Percentiles rank a stretch among this genome's conserved stretches.
These are phyloP conservation scores for Antheraea yamamai DNA, from an alignment of 2,888 invertebrate genomes.

Conservation along the genomic window DNA sequence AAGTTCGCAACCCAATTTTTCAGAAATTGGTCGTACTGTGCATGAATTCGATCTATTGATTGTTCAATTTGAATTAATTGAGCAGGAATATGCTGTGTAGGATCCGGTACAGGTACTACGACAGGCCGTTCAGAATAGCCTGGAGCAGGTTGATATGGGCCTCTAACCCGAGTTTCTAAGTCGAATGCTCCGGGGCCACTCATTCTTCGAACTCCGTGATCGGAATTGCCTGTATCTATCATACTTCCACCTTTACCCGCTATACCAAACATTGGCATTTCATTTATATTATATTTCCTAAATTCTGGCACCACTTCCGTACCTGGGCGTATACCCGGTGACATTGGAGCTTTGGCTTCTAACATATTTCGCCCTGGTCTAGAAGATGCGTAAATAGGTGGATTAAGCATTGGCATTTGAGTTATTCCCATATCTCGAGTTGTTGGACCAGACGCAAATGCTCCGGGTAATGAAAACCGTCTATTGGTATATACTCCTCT, in stretches of 20 bases:
- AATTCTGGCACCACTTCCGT: not conserved
- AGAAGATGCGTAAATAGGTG: not conserved
- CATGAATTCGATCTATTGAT: constrained; percentile 24
- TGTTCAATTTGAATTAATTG: constrained; percentile 15
- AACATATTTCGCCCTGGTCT: not conserved
- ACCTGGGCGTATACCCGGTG: not conserved
- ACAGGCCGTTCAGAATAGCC: not conserved
- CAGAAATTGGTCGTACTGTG: constrained; percentile 47
- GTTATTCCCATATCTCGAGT: not conserved
- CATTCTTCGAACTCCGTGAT: constrained; percentile 2
- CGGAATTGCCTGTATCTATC: not conserved
- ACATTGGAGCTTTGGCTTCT: not conserved
- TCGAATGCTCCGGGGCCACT: constrained; percentile 13
- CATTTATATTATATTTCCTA: not conserved
- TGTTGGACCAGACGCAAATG: not conserved
- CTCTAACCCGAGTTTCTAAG: not conserved
- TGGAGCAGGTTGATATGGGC: constrained; percentile 15
- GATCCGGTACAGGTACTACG: not conserved
- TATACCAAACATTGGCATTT: constrained; percentile 12
- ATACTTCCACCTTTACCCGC: constrained; percentile 9
- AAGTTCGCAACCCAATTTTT: constrained; percentile 52
- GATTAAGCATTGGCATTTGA: not conserved
- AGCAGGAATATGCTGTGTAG: not conserved
- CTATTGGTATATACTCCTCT: not conserved
- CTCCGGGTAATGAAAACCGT: not conserved